phyloP scores from a whole-genome alignment of 2,113 vertebrate genomes.

The Australoheros scitulus region DNA sequence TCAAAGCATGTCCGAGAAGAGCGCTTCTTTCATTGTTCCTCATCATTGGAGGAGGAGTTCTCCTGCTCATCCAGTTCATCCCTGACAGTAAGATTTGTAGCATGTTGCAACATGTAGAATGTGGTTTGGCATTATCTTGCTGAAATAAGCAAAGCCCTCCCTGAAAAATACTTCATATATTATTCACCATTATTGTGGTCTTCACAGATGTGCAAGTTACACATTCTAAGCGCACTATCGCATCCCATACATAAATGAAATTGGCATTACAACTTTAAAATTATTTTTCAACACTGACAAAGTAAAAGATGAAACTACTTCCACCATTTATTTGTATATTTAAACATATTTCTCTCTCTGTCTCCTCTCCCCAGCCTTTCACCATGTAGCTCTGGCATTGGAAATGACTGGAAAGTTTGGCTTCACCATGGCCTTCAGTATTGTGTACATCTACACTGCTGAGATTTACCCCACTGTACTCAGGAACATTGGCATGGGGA shows the following conservation, averaged over 20 bases:
- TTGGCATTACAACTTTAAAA: neutral
- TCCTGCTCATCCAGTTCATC: slow-evolving; percentile 90
- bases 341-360: neutral
- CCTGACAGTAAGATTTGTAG: slow-evolving; percentile 71
- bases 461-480: slow-evolving; percentile 95
- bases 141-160: no score
- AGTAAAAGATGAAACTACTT: no score
- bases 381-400: slow-evolving; percentile 77
- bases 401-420: slow-evolving; percentile 95
- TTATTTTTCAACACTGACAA: no score
- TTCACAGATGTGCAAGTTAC: no score
- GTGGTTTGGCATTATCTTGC: no score
- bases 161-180: no score
- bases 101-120: no score
- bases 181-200: no score
- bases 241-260: no score
- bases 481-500: slow-evolving; percentile 94
- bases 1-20: slow-evolving; percentile 82
- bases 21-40: slow-evolving; percentile 85
- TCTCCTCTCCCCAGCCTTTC: slow-evolving; percentile 73
- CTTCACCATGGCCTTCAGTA: slow-evolving; percentile 89
- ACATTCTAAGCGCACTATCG: no score
- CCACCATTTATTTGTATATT: neutral
- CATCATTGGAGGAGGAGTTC: slow-evolving; percentile 87
- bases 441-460: slow-evolving; percentile 93